Percentiles rank a stretch among this genome's conserved stretches.
Evolutionary conservation across 2,888 invertebrate genomes (phyloP).

Genomic region (Halocaridina rubra): DNA sequence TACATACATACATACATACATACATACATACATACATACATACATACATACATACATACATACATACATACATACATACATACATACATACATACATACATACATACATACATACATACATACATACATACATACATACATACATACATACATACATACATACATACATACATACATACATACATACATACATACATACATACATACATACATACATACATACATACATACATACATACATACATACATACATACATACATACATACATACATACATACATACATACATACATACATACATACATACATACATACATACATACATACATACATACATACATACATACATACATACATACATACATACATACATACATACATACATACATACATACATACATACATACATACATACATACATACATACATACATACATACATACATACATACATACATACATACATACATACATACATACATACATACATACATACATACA

Average conservation of each 20-base stretch:
- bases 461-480: neutral
- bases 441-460: neutral
- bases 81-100: neutral
- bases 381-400: neutral
- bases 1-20: conserved; percentile 3
- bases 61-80: neutral
- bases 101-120: neutral
- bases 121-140: neutral
- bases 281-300: neutral
- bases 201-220: neutral
- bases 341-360: conserved; percentile 2
- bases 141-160: neutral
- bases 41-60: neutral
- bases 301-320: neutral
- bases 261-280: neutral
- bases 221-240: neutral
- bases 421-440: neutral
- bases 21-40: neutral
- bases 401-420: neutral
- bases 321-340: neutral
- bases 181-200: neutral
- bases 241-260: neutral
- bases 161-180: neutral
- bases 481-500: neutral
- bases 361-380: conserved; percentile 15